These are phyloP conservation scores for Pterocles orientalis DNA, from an alignment of 2,113 vertebrate genomes.

Conservation along the genomic window DNA sequence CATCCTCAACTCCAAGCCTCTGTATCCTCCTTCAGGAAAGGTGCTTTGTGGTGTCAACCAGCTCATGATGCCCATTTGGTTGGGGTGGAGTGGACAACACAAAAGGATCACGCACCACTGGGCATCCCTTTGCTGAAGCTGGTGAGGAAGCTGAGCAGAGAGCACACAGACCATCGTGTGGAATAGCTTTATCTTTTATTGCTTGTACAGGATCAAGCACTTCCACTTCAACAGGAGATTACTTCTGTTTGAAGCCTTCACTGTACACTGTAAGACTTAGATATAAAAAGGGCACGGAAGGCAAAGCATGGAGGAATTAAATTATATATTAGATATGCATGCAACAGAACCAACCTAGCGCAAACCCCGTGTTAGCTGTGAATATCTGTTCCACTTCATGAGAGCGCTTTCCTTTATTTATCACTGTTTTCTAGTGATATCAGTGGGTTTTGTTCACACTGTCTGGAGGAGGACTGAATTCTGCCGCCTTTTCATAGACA, in stretches of 20 bases:
- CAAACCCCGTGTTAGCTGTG: background rate
- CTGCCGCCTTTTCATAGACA: background rate
- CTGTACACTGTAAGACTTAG: background rate
- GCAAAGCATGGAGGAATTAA: constrained; percentile 31
- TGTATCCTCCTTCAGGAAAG: background rate
- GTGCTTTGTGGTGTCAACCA: background rate
- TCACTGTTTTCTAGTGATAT: background rate
- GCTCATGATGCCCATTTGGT: background rate
- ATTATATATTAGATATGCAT: constrained; percentile 22
- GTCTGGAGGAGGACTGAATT: background rate
- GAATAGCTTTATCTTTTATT: constrained; percentile 15
- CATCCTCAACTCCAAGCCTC: background rate
- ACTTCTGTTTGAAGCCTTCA: constrained; percentile 59
- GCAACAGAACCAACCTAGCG: background rate
- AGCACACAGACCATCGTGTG: background rate
- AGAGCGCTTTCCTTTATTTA: constrained; percentile 28
- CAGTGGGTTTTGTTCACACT: background rate
- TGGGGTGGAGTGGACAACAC: background rate
- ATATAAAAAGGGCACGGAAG: background rate
- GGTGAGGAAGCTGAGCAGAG: background rate
- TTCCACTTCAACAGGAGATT: constrained; percentile 58
- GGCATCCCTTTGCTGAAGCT: background rate
- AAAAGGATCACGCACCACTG: background rate
- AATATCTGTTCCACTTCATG: constrained; percentile 46
- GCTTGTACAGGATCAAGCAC: constrained; percentile 32